These are phyloP conservation scores for Elmis aenea DNA, from an alignment of 2,888 invertebrate species.

Conservation along the genomic window DNA sequence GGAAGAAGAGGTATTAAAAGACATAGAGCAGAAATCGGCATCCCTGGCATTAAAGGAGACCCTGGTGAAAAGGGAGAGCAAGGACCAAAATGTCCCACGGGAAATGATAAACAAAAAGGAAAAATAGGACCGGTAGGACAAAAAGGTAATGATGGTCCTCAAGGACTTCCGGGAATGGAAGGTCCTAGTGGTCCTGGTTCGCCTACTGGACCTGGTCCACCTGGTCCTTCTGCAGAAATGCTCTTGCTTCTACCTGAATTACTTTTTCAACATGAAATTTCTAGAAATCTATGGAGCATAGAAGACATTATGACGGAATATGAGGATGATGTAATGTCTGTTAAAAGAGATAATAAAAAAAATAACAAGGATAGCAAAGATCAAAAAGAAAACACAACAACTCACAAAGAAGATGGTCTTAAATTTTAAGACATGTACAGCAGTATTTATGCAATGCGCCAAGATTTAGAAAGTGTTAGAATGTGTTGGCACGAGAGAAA, in stretches of 20 bases:
- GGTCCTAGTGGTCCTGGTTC: conserved; percentile 69
- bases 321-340: conserved; percentile 23
- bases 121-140: conserved; percentile 59
- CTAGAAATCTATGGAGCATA: conserved; percentile 37
- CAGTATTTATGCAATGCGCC: conserved; percentile 65
- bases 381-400: conserved; percentile 20
- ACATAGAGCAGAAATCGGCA: conserved; percentile 52
- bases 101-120: conserved; percentile 64
- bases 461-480: conserved; percentile 66
- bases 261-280: conserved; percentile 53
- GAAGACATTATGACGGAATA: conserved; percentile 39
- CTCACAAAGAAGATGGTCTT: conserved; percentile 47
- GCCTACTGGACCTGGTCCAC: conserved; percentile 61
- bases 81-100: conserved; percentile 61
- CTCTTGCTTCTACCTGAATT: conserved; percentile 73
- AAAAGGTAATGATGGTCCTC: conserved; percentile 72
- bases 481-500: conserved; percentile 68
- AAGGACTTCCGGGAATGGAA: conserved; percentile 63
- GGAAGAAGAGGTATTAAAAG: conserved; percentile 59
- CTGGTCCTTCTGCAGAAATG: conserved; percentile 71
- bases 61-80: conserved; percentile 71
- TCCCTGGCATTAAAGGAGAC: conserved; percentile 57
- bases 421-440: conserved; percentile 66
- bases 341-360: conserved; percentile 18
- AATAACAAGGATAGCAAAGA: conserved; percentile 19